Percentiles rank a stretch among this genome's conserved stretches.
phyloP scores from a whole-genome alignment of 2,888 invertebrate genomes.

The Microdon myrmicae region DNA sequence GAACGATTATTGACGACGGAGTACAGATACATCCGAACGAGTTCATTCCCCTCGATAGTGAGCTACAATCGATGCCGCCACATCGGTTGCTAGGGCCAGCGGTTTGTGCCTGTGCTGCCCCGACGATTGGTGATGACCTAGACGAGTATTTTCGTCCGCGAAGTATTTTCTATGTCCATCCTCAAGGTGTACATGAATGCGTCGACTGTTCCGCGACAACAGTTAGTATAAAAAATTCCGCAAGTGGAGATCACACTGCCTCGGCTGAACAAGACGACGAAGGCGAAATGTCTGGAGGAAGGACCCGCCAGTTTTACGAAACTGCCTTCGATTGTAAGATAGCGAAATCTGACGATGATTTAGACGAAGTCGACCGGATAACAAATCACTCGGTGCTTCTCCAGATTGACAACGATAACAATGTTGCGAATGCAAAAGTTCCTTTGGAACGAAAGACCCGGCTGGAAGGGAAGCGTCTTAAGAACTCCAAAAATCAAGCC shows the following conservation, averaged over 20 bases:
- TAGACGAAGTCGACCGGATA: constrained; percentile 83
- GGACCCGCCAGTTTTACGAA: constrained; percentile 83
- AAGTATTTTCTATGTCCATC: constrained; percentile 77
- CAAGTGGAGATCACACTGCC: constrained; percentile 11
- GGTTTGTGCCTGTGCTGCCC: constrained; percentile 79
- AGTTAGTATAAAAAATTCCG: constrained; percentile 41
- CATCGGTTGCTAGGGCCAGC: constrained; percentile 74
- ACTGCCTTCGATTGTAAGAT: constrained; percentile 91
- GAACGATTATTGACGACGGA: constrained; percentile 47
- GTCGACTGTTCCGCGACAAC: constrained; percentile 60
- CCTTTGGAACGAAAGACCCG: constrained; percentile 57
- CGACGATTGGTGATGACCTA: constrained; percentile 72
- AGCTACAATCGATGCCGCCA: constrained; percentile 74
- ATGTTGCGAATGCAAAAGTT: constrained; percentile 49
- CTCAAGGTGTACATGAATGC: constrained; percentile 72
- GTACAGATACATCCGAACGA: constrained; percentile 55
- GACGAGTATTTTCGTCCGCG: constrained; percentile 73
- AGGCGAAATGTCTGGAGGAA: constrained; percentile 68
- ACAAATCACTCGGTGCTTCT: constrained; percentile 82
- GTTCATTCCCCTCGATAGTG: constrained; percentile 53
- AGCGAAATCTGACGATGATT: constrained; percentile 81
- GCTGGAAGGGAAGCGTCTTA: constrained; percentile 63
- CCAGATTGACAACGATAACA: constrained; percentile 68
- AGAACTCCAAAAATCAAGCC: constrained; percentile 65
- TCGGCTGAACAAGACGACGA: constrained; percentile 56